Conservation (phyloP, 2,888 invertebrate genomes). For the Xanthorhoe spadicearia region DNA sequence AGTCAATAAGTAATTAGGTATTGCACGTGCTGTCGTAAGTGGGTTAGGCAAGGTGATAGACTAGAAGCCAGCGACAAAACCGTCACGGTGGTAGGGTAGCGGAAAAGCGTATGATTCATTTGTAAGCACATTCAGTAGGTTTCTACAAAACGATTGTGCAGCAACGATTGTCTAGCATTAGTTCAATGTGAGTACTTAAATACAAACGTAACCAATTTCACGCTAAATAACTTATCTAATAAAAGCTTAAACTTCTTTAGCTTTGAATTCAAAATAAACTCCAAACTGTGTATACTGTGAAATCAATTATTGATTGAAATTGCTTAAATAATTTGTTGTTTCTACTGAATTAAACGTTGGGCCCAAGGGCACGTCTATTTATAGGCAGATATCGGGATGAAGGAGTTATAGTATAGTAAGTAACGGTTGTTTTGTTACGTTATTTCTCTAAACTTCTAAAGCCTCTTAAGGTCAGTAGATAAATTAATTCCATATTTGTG, state of each 20-base stretch:
- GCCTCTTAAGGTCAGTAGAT: too few relatives aligned
- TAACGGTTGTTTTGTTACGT: too few relatives aligned
- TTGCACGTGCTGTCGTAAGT: constrained; percentile 38
- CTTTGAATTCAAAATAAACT: constrained; percentile 1
- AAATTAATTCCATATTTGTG: too few relatives aligned
- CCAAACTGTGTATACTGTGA: neutral
- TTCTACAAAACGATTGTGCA: constrained; percentile 8
- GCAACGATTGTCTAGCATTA: neutral
- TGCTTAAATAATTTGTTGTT: constrained; percentile 6
- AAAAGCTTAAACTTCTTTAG: constrained; percentile 4
- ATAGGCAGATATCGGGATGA: neutral
- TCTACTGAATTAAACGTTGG: constrained; percentile 6
- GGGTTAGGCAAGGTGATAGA: constrained; percentile 38
- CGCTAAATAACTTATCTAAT: constrained; percentile 1
- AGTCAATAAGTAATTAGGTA: constrained; percentile 33
- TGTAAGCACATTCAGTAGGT: neutral
- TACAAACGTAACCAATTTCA: constrained; percentile 4
- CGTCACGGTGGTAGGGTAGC: neutral
- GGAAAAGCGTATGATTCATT: neutral
- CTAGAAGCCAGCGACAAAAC: constrained; percentile 10
- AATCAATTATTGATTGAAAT: constrained; percentile 11
- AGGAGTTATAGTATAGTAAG: neutral
- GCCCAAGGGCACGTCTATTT: constrained; percentile 3
- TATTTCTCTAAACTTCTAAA: too few relatives aligned
- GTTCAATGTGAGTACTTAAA: constrained; percentile 4